phyloP scores from a whole-genome alignment of 2,888 invertebrate genomes.

The Pterobdella sp. region DNA sequence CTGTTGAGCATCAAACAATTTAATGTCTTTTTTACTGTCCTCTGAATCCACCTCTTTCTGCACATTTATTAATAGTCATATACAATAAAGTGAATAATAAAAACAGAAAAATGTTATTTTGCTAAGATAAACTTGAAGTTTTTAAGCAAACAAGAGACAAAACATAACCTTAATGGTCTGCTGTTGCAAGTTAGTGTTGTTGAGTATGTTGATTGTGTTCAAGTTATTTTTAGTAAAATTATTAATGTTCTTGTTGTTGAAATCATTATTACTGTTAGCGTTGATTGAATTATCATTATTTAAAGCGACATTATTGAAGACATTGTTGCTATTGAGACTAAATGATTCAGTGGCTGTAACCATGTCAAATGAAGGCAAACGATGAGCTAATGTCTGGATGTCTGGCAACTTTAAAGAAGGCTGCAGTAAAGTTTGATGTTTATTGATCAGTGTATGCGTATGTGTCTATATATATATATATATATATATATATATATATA shows the following conservation, averaged over 20 bases:
- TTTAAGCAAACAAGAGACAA: background rate
- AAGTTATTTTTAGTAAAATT: background rate
- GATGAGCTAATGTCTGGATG: conserved; percentile 31
- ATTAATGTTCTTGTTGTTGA: background rate
- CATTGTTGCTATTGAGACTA: background rate
- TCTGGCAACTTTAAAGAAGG: conserved; percentile 31
- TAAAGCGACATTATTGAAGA: background rate
- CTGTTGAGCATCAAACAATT: conserved; percentile 1
- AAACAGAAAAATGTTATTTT: background rate
- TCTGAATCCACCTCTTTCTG: conserved; percentile 3
- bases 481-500: conserved; percentile 13
- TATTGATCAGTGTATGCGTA: background rate
- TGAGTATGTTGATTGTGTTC: background rate
- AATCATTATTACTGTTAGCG: background rate
- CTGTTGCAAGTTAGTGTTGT: background rate
- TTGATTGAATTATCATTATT: background rate
- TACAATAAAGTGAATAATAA: background rate
- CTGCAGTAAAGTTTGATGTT: conserved; percentile 5
- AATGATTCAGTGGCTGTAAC: conserved; percentile 17
- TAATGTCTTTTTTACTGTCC: conserved; percentile 4
- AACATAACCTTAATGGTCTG: conserved; percentile 4
- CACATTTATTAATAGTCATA: background rate
- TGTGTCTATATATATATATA: too few relatives aligned
- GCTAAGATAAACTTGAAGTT: background rate
- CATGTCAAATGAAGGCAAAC: conserved; percentile 27